Evolutionary conservation across 2,797 vertebrate species (phyloP), one percentile per base, ranked within the genome.

Genomic region (Silurus aristotelis): DNA sequence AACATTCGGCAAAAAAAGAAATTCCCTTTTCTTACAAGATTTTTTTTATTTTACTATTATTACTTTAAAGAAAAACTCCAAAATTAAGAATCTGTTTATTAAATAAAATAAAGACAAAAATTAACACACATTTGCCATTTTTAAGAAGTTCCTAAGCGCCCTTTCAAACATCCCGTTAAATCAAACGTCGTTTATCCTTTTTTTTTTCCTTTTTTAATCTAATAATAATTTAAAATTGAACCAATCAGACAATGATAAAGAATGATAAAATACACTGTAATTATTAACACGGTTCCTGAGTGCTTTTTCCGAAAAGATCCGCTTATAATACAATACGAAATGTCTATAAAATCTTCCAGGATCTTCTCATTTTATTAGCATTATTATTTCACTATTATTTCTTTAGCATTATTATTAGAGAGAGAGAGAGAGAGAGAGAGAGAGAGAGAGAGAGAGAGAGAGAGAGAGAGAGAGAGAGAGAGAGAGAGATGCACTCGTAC

Each of bases 401-500:
- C 2, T 12, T 77, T 78, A 19, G 20, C 38, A 31, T 56, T 31
- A 1, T 2, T 27, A 19, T 31, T 77, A 31, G 63, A 70, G 31
- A 31, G 68, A 61, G 52, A 46, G 20, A n/a, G 20, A 38, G 56
- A 19, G 60, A 60, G 43, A 64, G 72, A 84, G 48, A 27, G 63
- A 70, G 31, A 31, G 68, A 61, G 52, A 46, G 20, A n/a, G 20
- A 38, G 56, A 19, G 77, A 60, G 61, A 64, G 72, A 84, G 48
- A 27, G 63, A 70, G 31, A 38, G 56, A 19, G 63, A 70, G 31
- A 31, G 68, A 61, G 52, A 46, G 20, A n/a, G 20, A 38, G 56
- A 19, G 77, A 60, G 61, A 64, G 72, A 84, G 48, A 20, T 52
- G 70, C 64, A 66, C 61, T 27, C 88, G 92, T 95, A 98, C 97